phyloP scores from a whole-genome alignment of 2,113 vertebrate genomes.

The Chaetodon auriga region DNA sequence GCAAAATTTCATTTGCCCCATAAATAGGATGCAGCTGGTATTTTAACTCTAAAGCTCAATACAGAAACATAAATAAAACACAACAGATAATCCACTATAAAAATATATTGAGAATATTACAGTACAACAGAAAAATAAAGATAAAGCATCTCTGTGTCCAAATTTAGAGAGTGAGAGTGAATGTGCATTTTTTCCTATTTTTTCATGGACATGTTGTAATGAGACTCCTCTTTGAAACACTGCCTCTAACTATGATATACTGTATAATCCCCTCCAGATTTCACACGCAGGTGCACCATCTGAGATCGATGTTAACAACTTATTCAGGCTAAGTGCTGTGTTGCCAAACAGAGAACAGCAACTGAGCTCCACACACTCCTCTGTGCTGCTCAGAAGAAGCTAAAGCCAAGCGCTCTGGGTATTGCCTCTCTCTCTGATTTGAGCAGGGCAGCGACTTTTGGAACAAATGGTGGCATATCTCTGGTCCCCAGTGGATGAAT shows the following conservation, averaged over 20 bases:
- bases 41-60: constrained; percentile 7
- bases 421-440: constrained; percentile 30
- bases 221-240: constrained; percentile 38
- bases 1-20: constrained; percentile 19
- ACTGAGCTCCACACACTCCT: constrained; percentile 26
- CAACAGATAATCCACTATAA: constrained; percentile 14
- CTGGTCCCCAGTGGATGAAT: constrained; percentile 9
- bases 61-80: not conserved
- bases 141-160: constrained; percentile 15
- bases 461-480: constrained; percentile 29
- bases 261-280: constrained; percentile 41
- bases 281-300: constrained; percentile 28
- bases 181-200: not conserved
- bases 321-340: constrained; percentile 34
- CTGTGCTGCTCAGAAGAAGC: constrained; percentile 8
- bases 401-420: constrained; percentile 25
- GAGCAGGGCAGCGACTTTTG: constrained; percentile 24
- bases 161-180: constrained; percentile 6
- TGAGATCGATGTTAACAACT: constrained; percentile 46
- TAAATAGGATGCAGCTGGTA: constrained; percentile 6
- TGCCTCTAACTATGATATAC: constrained; percentile 53
- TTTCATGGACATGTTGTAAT: constrained; percentile 36
- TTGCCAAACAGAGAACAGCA: constrained; percentile 32
- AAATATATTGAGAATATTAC: constrained; percentile 11
- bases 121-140: constrained; percentile 19